Evolutionary conservation across 2,797 vertebrate genomes (phyloP), one percentile per base, ranked within the genome.

Genomic region (Balearica regulorum): DNA sequence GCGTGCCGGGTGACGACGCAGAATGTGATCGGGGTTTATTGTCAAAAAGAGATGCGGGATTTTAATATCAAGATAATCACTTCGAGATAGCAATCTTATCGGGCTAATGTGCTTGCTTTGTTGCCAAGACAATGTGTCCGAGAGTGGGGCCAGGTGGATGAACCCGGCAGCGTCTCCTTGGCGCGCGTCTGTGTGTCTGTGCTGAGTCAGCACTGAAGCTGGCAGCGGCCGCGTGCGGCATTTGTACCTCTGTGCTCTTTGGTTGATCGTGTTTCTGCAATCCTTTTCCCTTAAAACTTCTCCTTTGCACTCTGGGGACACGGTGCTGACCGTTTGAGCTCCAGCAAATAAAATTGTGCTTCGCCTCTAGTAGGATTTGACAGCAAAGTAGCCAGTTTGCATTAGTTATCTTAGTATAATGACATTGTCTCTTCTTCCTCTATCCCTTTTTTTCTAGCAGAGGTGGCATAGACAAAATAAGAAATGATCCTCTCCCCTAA

Each of bases 191-290:
- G 26, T 49, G 26, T 1, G 1, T 8, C 66, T 31, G 58, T 3
- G 5, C 28, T 3, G 25, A 6, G 37, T 20, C 5, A 0, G 0
- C 11, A 0, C 48, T 0, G 2, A 19, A 48, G 39, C 33, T 0
- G 0, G 10, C 2, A 1, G 10, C 11, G 6, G 29, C 54, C 16
- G 1, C 1, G 0, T 25, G 48, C 9, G 12, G 4, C 2, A 0
- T 57, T 88, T 0, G 0, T 41, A 41, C 33, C 37, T 69, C 44
- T 18, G 16, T 57, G 35, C n/a, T 54, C 51, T 44, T 71, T 1
- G 3, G 9, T 29, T n/a, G 12, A 17, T 48, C 0, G 1, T 10
- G 6, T 46, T 86, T 55, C 31, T 94, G 73, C 0, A 1, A 2
- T 44, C 4, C 0, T 83, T 86, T 66, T 20, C 11, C 44, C 25